Evolutionary conservation across 2,113 vertebrate genomes (phyloP), one percentile per base, ranked within the genome.

Genomic region (Oreochromis niloticus): DNA sequence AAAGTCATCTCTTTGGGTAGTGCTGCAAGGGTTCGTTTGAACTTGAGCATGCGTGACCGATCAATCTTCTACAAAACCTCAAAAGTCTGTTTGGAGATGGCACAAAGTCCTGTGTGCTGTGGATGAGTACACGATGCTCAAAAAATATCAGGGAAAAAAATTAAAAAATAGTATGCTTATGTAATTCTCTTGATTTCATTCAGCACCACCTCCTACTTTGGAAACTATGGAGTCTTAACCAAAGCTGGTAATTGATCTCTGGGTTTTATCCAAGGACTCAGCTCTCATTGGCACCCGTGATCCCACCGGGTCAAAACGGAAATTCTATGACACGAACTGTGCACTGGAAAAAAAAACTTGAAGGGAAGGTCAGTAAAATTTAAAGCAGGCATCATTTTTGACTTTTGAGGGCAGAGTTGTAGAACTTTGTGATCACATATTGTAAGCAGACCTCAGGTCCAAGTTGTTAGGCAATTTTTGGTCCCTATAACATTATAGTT

Each of bases 301-400:
- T 0, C 43, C 9, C 24, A 0, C 43, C 0, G 16, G 9, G 16
- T 50, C 3, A 32, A 7, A 50, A 50, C 0, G 4, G 71, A 2
- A 48, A 19, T 32, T 75, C 43, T 30, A 50, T 2, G 9, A 27
- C 43, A 48, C 3, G 0, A 17, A 48, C 14, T 24, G 3, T 4
- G 1, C 24, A 48, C 24, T 11, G 6, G 6, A 2, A 32, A 50
- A 30, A 30, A 55, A 22, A 11, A 61, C 1, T 27, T 75, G 24
- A 75, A 12, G 24, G 22, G 24, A 30, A 30, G 14, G 16, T 48
- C 14, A 48, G 71, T 11, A 19, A 30, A 75, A 48, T 75, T 30
- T 30, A 5, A 27, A 30, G 30, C 16, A 54, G 50, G 50, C 17
- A 19, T 54, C 0, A 11, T 75, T 12, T 75, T 17, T 48, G 14